These are phyloP conservation scores for Elysia chlorotica DNA, from an alignment of 1,140 invertebrate species.

Conservation along the genomic window DNA sequence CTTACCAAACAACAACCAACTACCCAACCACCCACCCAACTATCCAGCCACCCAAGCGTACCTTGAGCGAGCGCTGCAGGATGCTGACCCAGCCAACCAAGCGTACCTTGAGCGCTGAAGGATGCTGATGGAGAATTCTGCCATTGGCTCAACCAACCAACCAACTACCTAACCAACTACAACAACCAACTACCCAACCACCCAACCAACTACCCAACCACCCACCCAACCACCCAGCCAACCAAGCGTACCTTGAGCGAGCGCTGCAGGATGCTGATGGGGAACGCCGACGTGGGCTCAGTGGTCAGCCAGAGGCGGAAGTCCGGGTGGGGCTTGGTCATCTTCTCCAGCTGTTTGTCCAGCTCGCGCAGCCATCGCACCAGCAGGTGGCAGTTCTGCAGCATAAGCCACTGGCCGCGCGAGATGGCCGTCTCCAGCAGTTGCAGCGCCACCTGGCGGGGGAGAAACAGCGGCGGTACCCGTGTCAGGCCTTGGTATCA, in stretches of 20 bases:
- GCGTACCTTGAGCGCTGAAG: slow-evolving; percentile 82
- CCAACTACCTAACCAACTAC: no score
- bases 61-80: slow-evolving; percentile 82
- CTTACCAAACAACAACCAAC: no score
- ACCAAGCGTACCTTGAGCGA: slow-evolving; percentile 79
- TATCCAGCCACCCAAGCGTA: no score
- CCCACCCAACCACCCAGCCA: no score
- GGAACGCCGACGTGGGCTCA: slow-evolving; percentile 81
- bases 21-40: no score
- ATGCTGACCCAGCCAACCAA: no score
- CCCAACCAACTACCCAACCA: no score
- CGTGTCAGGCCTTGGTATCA: no score
- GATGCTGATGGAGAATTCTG: slow-evolving; percentile 85
- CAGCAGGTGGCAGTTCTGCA: slow-evolving; percentile 88
- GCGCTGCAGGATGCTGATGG: slow-evolving; percentile 84
- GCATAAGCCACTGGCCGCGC: slow-evolving; percentile 85
- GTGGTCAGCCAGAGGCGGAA: slow-evolving; percentile 93
- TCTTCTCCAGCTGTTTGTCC: slow-evolving; percentile 81
- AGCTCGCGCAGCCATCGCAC: slow-evolving; percentile 78
- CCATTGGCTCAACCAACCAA: slow-evolving; percentile 84
- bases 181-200: no score
- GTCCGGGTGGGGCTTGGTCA: slow-evolving; percentile 81
- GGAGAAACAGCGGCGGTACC: neutral
- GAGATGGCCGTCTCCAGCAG: slow-evolving; percentile 75
- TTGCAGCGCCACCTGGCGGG: slow-evolving; percentile 70